phyloP scores from a whole-genome alignment of 2,797 vertebrate species.

The Cuniculus paca region DNA sequence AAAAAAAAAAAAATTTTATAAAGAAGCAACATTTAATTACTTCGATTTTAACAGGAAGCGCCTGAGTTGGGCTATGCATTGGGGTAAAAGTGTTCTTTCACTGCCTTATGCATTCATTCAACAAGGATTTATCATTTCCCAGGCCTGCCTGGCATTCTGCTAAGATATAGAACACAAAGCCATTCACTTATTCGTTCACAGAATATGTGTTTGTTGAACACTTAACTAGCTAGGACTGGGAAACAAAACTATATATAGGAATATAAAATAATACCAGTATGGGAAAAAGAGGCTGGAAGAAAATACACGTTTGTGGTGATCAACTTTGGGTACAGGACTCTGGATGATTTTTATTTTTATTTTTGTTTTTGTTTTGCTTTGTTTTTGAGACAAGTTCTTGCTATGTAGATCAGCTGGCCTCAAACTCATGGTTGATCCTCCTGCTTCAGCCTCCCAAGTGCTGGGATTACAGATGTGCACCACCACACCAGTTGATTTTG shows the following conservation, averaged over 20 bases:
- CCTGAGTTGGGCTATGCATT: neutral
- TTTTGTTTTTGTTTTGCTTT: neutral
- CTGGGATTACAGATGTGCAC: neutral
- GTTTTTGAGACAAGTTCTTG: neutral
- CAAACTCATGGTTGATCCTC: neutral
- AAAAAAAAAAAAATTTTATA: neutral
- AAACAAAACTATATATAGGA: neutral
- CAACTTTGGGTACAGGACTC: neutral
- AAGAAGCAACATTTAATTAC: neutral
- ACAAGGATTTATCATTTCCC: neutral
- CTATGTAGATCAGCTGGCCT: neutral
- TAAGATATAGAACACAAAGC: neutral
- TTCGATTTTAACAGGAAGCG: neutral
- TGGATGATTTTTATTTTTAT: neutral
- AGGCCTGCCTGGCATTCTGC: neutral
- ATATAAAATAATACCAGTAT: neutral
- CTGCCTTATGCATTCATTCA: neutral
- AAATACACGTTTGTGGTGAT: neutral
- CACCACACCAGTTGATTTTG: neutral
- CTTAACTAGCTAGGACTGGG: neutral
- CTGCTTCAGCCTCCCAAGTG: neutral
- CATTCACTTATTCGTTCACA: too few species aligned
- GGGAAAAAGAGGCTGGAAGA: neutral
- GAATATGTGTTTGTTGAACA: too few species aligned
- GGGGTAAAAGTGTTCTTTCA: neutral